phyloP scores from a whole-genome alignment of 23 tunicate species.

The Ascidia mentula region DNA sequence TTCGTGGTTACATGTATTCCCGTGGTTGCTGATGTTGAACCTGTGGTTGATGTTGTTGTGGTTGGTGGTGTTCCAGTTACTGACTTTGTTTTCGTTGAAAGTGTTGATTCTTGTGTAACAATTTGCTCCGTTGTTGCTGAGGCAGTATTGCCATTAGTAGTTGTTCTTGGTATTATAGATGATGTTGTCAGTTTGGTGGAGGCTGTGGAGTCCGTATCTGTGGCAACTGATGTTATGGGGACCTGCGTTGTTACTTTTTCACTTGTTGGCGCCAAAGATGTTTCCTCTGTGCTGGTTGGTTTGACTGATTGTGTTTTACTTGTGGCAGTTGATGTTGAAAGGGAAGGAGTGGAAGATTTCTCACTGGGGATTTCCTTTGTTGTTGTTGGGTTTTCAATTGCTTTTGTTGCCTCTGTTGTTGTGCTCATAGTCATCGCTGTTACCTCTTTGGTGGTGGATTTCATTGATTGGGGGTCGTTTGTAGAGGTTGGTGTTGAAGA shows the following conservation, averaged over 20 bases:
- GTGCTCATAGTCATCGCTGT: background rate
- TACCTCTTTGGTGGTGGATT: constrained; percentile 10
- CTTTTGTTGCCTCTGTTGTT: background rate
- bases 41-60: background rate
- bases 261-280: constrained; percentile 7
- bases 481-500: constrained; percentile 7
- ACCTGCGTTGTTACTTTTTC: background rate
- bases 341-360: background rate
- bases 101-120: background rate
- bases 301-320: constrained; percentile 11
- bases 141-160: background rate
- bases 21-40: background rate
- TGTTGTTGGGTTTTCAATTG: background rate
- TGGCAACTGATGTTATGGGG: background rate
- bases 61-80: background rate
- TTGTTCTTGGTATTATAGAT: background rate
- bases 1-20: background rate
- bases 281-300: background rate
- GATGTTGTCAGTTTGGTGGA: background rate
- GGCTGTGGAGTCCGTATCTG: background rate
- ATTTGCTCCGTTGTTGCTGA: background rate
- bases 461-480: constrained; percentile 7
- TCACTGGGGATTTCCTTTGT: background rate
- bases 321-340: background rate
- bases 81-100: background rate